Evolutionary conservation across 2,113 vertebrate genomes (phyloP).

Genomic region (Malurus cyaneus): DNA sequence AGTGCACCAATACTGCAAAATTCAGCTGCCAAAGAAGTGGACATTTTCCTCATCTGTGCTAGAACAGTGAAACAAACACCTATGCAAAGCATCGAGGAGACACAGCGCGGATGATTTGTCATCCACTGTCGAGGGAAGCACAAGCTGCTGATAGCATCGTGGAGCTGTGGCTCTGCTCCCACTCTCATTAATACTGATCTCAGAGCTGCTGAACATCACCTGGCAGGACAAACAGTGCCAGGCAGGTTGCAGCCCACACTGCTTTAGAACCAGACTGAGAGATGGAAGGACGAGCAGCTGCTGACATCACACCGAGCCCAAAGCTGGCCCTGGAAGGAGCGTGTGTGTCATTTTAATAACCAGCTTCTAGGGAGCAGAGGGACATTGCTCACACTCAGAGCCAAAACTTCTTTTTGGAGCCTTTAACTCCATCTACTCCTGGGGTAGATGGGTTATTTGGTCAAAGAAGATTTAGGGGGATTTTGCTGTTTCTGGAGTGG

Average conservation of each 20-base stretch:
- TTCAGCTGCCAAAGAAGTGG: neutral
- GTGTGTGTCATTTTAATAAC: neutral
- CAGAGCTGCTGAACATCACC: neutral
- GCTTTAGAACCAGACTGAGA: neutral
- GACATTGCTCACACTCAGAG: neutral
- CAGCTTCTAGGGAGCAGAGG: neutral
- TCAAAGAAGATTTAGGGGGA: neutral
- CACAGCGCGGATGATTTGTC: fast-evolving
- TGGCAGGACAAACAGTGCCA: neutral
- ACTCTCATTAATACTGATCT: neutral
- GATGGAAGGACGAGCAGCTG: neutral
- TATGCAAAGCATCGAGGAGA: neutral
- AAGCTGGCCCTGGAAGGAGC: neutral
- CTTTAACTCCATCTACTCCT: neutral
- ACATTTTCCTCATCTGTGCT: neutral
- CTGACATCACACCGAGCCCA: neutral
- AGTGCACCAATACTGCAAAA: neutral
- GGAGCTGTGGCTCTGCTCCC: neutral
- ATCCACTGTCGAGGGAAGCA: neutral
- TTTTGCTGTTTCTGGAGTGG: neutral
- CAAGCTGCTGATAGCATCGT: neutral
- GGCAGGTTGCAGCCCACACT: neutral
- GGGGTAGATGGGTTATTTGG: no score
- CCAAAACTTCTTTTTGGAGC: neutral
- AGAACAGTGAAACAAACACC: neutral